Conservation (phyloP, 2,888 invertebrate genomes). For the Nomada ruficornis region DNA sequence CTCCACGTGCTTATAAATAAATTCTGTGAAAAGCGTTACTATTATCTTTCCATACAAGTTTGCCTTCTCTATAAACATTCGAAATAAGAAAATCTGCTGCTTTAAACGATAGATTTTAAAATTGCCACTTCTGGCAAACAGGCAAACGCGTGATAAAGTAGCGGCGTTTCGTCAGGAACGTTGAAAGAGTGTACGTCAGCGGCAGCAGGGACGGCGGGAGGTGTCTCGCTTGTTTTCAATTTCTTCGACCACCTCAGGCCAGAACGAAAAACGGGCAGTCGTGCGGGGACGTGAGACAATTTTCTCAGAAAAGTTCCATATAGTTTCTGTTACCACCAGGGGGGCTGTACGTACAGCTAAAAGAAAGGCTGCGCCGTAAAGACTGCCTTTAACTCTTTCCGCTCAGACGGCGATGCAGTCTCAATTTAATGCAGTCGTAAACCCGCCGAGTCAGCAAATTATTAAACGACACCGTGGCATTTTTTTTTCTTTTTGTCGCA, state of each 20-base stretch:
- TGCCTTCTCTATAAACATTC: too few species aligned
- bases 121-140: background rate
- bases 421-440: slow-evolving; percentile 29
- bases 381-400: slow-evolving; percentile 44
- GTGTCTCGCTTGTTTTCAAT: slow-evolving; percentile 50
- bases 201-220: slow-evolving; percentile 2
- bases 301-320: slow-evolving; percentile 47
- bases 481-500: slow-evolving; percentile 19
- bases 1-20: too few species aligned
- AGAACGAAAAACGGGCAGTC: slow-evolving; percentile 30
- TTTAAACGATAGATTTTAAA: background rate
- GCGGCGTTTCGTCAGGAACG: background rate
- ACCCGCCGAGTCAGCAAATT: slow-evolving; percentile 12
- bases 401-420: slow-evolving; percentile 2
- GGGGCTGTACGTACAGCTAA: slow-evolving; percentile 33
- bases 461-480: slow-evolving; percentile 5
- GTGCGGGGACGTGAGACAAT: slow-evolving; percentile 51
- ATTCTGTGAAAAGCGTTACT: too few species aligned
- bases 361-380: slow-evolving; percentile 52
- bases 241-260: slow-evolving; percentile 31
- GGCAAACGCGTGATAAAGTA: background rate
- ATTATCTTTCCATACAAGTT: too few species aligned
- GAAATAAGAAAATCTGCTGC: too few species aligned
- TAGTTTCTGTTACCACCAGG: slow-evolving; percentile 41
- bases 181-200: slow-evolving; percentile 22